These are phyloP conservation scores for Palythoa heliodiscus DNA, from an alignment of 92 coral and sea anemone genomes.

Conservation along the genomic window DNA sequence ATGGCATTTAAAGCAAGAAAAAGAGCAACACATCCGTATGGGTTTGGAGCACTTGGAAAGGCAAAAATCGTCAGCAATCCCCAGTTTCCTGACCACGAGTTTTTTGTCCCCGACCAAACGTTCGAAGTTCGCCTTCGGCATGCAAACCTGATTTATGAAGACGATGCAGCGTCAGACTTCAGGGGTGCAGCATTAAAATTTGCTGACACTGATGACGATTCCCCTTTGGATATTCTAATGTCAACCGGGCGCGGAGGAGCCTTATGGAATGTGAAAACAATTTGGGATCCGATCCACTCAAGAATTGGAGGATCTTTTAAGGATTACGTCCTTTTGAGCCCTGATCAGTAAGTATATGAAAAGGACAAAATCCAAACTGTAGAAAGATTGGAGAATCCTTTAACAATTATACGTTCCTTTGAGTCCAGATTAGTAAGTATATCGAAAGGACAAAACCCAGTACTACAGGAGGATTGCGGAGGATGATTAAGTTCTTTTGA, in stretches of 20 bases:
- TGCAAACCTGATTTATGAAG: slow-evolving; percentile 28
- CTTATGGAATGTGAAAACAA: slow-evolving; percentile 45
- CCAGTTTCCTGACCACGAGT: slow-evolving; percentile 58
- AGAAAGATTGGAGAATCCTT: no score
- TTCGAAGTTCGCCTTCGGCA: slow-evolving; percentile 61
- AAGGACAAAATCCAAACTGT: no score
- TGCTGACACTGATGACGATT: slow-evolving; percentile 54
- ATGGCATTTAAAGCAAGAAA: slow-evolving; percentile 4
- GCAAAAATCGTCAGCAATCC: slow-evolving; percentile 43
- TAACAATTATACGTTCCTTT: no score
- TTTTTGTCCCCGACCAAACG: slow-evolving; percentile 50
- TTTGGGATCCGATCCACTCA: slow-evolving; percentile 31
- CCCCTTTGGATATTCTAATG: slow-evolving; percentile 53
- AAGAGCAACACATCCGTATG: slow-evolving; percentile 16
- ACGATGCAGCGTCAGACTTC: slow-evolving; percentile 54
- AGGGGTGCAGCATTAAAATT: slow-evolving; percentile 54
- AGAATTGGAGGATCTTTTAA: slow-evolving; percentile 20
- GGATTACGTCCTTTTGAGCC: slow-evolving; percentile 20
- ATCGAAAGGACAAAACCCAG: no score
- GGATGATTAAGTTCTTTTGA: slow-evolving; percentile 20
- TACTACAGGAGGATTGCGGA: no score
- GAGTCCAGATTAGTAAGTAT: no score
- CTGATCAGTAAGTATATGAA: slow-evolving; percentile 26
- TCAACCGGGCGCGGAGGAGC: slow-evolving; percentile 51
- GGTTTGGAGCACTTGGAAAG: slow-evolving; percentile 40